Evolutionary conservation across 2,113 vertebrate genomes (phyloP).

Genomic region (Columbina picui): DNA sequence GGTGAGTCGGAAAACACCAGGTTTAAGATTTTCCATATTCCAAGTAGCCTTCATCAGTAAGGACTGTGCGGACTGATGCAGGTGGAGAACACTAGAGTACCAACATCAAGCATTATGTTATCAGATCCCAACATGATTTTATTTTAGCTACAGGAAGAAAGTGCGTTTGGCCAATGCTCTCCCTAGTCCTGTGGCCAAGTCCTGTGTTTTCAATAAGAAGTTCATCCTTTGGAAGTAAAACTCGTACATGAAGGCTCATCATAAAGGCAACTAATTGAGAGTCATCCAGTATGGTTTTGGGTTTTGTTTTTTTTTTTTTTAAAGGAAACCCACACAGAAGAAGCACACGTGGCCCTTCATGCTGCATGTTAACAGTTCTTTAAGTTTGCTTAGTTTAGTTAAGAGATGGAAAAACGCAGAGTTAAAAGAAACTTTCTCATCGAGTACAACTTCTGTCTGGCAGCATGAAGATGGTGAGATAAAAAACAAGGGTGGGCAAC

Average conservation of each 20-base stretch:
- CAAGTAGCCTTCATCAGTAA: background rate
- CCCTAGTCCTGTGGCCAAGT: background rate
- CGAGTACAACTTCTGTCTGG: background rate
- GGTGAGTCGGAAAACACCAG: background rate
- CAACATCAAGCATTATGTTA: background rate
- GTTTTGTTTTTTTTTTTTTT: background rate
- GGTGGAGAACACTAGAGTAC: background rate
- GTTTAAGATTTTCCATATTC: background rate
- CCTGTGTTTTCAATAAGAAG: background rate
- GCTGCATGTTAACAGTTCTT: background rate
- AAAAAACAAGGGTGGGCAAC: background rate
- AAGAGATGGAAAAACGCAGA: background rate
- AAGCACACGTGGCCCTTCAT: background rate
- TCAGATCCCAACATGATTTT: background rate
- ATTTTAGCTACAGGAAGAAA: background rate
- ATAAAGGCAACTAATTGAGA: background rate
- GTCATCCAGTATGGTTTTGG: background rate
- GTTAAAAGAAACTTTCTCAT: background rate
- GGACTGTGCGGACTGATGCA: background rate
- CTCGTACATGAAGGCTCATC: background rate
- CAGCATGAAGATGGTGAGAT: background rate
- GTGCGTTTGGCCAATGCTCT: background rate
- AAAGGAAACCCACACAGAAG: background rate
- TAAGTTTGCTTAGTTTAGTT: conserved; percentile 5
- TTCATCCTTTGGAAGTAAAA: background rate